Evolutionary conservation across 2,797 vertebrate genomes (phyloP), one percentile per base, ranked within the genome.

Genomic region (Chanos chanos): DNA sequence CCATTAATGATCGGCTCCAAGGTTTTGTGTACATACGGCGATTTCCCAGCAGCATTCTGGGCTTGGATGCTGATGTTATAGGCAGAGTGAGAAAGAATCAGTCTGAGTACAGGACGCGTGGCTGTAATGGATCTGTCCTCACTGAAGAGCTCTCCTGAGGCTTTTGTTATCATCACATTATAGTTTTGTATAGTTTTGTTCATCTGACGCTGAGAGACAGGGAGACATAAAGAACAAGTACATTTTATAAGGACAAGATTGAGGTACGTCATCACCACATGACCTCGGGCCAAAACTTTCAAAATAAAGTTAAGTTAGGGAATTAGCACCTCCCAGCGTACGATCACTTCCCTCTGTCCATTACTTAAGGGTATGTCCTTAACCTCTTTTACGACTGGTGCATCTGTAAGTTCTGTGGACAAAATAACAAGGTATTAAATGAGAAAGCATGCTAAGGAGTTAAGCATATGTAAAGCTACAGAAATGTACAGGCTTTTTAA

Each of bases 311-410:
- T n/a, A n/a, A n/a, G n/a, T n/a, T n/a, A 40, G 15, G n/a, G 51
- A 8, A 0, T 0, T 64, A 8, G 61, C 86, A 95, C 93, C 92
- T 85, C 78, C 92, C 92, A 95, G 27, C 69, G 73, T 36, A 92
- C 33, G 25, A 68, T 66, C 84, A 85, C 27, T 57, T 51, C 48
- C 88, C 92, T 54, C 70, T 64, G 66, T 30, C 58, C 21, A 50
- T 49, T 36, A 48, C 7, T 47, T 4, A 67, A 28, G n/a, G 77
- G 53, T 0, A 3, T 4, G 0, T 75, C 77, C 21, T 56, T 1
- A 10, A 75, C 36, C 6, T 64, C 13, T 33, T 78, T 67, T 54
- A 89, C 74, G 25, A 64, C 74, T 5, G 91, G 92, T 28, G 50
- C 69, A 2, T 64, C 52, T 0, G 2, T 81, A 39, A 94, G 79